Evolutionary conservation across 2,888 invertebrate genomes (phyloP).

Genomic region (Palloptera scutellata): DNA sequence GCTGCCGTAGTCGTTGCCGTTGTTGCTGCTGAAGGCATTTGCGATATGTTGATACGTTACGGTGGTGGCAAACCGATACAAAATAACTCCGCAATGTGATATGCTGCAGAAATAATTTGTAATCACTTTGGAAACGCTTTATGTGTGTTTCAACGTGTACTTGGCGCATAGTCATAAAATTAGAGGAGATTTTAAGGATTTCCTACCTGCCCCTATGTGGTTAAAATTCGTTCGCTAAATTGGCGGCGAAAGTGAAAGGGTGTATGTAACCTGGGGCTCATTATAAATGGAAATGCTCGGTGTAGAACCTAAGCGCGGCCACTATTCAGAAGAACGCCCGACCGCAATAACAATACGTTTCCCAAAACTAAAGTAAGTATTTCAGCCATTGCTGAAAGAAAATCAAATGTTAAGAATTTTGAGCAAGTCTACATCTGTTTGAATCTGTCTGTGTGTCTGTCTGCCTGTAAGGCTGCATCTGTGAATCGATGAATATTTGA

Average conservation of each 20-base stretch:
- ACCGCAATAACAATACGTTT: too few species aligned
- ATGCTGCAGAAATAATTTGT: constrained; percentile 19
- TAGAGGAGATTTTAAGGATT: constrained; percentile 26
- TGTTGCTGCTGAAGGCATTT: constrained; percentile 34
- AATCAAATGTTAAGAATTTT: constrained; percentile 6
- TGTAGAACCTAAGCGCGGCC: background rate
- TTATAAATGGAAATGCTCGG: background rate
- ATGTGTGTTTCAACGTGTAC: background rate
- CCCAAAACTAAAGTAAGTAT: constrained; percentile 13
- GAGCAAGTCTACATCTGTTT: background rate
- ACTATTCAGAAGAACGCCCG: too few species aligned
- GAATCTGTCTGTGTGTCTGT: constrained; percentile 1
- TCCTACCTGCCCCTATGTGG: constrained; percentile 3
- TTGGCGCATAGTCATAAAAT: constrained; percentile 6
- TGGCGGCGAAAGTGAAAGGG: background rate
- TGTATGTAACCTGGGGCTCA: background rate
- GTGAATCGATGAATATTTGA: constrained; percentile 37
- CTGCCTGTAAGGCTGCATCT: background rate
- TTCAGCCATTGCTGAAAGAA: constrained; percentile 18
- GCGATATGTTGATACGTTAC: background rate
- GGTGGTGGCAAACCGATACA: background rate
- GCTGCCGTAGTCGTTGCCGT: too few species aligned
- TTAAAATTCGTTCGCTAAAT: background rate
- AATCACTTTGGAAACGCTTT: constrained; percentile 23
- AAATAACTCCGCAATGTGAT: background rate